These are phyloP conservation scores for Pachyramphus minor DNA, from an alignment of 2,113 vertebrate species.

Conservation along the genomic window DNA sequence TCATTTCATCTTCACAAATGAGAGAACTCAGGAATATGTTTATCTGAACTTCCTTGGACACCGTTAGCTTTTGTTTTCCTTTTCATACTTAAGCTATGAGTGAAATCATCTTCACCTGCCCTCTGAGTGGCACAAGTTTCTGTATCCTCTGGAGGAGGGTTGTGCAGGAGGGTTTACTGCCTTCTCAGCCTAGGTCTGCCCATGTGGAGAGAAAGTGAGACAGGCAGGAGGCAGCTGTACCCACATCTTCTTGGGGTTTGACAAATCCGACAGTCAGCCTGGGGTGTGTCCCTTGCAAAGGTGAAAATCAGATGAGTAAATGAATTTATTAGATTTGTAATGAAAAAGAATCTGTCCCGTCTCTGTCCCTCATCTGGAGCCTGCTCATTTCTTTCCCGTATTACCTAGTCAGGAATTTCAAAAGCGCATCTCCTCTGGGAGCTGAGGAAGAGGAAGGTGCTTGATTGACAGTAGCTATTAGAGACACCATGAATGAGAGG, in stretches of 20 bases:
- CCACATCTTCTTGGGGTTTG: neutral
- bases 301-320: neutral
- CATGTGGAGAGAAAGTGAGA: neutral
- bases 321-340: neutral
- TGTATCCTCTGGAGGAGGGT: neutral
- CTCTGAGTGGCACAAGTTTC: neutral
- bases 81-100: neutral
- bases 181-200: neutral
- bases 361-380: neutral
- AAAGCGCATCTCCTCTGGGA: neutral
- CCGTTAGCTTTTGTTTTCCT: neutral
- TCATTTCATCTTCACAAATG: neutral
- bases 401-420: neutral
- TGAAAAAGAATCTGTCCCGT: neutral
- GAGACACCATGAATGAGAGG: neutral
- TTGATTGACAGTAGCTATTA: constrained; percentile 39
- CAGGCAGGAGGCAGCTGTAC: neutral
- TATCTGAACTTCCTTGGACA: neutral
- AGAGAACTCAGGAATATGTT: neutral
- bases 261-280: neutral
- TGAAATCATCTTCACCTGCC: neutral
- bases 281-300: neutral
- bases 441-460: neutral
- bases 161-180: neutral
- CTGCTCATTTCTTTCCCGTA: neutral